These are phyloP conservation scores for Muscina levida DNA, from an alignment of 2,888 invertebrate genomes.

Conservation along the genomic window DNA sequence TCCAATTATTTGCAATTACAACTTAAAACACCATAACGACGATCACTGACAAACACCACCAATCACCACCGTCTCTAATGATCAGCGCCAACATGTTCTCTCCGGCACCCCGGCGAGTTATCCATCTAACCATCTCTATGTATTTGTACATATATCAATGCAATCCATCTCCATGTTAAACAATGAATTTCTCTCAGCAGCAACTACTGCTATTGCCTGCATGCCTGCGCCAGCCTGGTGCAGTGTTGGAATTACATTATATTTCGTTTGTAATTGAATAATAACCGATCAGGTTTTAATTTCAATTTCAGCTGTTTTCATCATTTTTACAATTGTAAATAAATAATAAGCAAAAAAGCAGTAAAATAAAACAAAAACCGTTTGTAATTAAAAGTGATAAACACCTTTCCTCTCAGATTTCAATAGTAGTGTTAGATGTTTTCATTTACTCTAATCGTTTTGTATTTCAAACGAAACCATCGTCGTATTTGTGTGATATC, in stretches of 20 bases:
- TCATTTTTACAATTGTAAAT: neutral
- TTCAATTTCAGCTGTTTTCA: constrained; percentile 3
- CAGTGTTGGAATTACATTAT: constrained; percentile 8
- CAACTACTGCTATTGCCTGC: neutral
- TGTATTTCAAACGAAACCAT: neutral
- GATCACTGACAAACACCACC: neutral
- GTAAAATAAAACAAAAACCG: no score
- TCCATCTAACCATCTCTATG: neutral
- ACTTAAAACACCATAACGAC: no score
- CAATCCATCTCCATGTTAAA: neutral
- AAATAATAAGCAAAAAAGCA: neutral
- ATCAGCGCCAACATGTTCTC: no score
- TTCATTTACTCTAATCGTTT: neutral
- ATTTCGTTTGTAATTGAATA: constrained; percentile 24
- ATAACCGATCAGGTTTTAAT: constrained; percentile 25
- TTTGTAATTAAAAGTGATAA: neutral
- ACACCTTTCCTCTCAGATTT: constrained; percentile 19
- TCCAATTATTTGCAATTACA: constrained; percentile 1
- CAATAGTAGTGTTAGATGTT: neutral
- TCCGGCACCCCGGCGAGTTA: no score
- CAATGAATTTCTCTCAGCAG: constrained; percentile 4
- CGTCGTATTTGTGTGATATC: neutral
- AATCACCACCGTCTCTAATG: neutral
- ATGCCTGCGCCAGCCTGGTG: no score
- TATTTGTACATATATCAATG: neutral